Conservation (phyloP, 2,888 invertebrate species). For the Drosophila lutescens region DNA sequence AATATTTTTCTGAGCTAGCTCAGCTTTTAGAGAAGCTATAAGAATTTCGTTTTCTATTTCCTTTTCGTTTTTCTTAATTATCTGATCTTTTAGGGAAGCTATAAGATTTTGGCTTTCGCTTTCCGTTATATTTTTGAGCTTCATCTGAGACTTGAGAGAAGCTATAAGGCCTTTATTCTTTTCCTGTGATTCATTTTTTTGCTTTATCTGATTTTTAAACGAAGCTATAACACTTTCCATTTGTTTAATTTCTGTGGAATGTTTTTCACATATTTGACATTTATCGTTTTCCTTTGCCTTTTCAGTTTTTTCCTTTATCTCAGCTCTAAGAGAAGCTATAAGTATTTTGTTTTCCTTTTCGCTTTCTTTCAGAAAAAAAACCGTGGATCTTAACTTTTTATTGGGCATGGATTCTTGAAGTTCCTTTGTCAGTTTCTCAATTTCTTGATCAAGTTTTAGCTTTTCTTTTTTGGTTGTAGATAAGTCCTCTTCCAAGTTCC, state of each 20-base stretch:
- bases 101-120: not conserved
- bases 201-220: not conserved
- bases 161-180: not conserved
- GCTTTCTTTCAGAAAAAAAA: not conserved
- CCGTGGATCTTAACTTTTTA: not conserved
- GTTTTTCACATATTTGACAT: not conserved
- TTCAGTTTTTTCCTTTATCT: not conserved
- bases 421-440: not conserved
- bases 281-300: not conserved
- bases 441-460: not conserved
- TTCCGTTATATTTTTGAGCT: not conserved
- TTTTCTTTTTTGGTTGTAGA: not conserved
- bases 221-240: not conserved
- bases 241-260: not conserved
- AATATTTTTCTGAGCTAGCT: not conserved
- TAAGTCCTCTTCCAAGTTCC: slow-evolving; percentile 1
- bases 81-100: not conserved
- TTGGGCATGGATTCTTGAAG: not conserved
- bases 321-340: not conserved
- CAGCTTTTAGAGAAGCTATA: not conserved
- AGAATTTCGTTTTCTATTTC: not conserved
- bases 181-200: not conserved
- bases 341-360: not conserved
- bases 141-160: slow-evolving; percentile 1
- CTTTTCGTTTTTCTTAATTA: not conserved